These are phyloP conservation scores for Shinisaurus crocodilurus DNA, from an alignment of 2,113 vertebrate species.

Conservation along the genomic window DNA sequence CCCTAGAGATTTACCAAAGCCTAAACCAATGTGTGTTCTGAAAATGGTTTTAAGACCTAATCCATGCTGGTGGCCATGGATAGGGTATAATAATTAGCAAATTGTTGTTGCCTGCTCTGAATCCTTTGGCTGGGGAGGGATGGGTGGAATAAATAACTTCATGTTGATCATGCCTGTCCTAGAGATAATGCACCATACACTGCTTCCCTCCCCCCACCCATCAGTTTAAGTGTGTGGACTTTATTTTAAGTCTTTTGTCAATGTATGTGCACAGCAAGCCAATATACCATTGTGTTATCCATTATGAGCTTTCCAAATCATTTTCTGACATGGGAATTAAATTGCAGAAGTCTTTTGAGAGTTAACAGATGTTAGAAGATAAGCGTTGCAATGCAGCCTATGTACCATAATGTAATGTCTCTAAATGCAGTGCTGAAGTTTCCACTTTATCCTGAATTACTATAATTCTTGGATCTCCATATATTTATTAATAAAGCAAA, in stretches of 20 bases:
- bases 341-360: constrained; percentile 47
- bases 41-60: background rate
- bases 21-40: background rate
- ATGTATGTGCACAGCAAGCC: constrained; percentile 1
- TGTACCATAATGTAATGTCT: constrained; percentile 43
- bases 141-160: background rate
- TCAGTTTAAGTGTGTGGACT: background rate
- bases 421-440: constrained; percentile 28
- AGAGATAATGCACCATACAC: background rate
- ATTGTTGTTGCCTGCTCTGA: background rate
- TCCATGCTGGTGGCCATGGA: background rate
- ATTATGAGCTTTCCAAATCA: constrained; percentile 53
- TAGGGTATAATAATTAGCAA: background rate
- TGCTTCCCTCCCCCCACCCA: constrained; percentile 7
- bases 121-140: background rate
- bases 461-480: constrained; percentile 29
- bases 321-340: constrained; percentile 50
- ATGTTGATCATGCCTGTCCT: constrained; percentile 4
- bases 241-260: background rate
- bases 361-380: constrained; percentile 45
- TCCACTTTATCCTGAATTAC: constrained; percentile 46
- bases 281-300: constrained; percentile 33
- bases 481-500: constrained; percentile 21
- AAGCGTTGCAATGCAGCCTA: background rate
- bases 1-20: background rate